Percentiles rank a stretch among this genome's conserved stretches.
These are phyloP conservation scores for Leptoclinus maculatus DNA, from an alignment of 2,797 vertebrate genomes.

Conservation along the genomic window DNA sequence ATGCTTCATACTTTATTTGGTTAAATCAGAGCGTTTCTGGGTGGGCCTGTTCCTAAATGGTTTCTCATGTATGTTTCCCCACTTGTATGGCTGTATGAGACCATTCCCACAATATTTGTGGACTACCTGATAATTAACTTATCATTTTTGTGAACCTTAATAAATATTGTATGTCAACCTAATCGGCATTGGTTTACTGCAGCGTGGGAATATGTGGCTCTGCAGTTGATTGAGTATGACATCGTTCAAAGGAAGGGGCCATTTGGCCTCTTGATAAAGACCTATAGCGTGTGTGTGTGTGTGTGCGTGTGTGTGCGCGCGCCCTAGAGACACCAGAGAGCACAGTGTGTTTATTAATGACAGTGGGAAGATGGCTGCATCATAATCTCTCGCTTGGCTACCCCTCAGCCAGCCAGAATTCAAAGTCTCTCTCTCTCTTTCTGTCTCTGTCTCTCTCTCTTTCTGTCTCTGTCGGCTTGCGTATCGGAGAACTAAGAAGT, in stretches of 20 bases:
- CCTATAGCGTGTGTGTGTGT: too few relatives aligned
- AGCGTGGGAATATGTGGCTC: neutral
- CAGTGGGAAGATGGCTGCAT: constrained; percentile 47
- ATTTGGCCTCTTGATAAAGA: too few relatives aligned
- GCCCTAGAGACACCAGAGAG: neutral
- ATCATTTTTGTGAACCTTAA: constrained; percentile 93
- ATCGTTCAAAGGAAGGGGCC: too few relatives aligned
- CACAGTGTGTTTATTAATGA: constrained; percentile 39
- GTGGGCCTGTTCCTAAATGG: constrained; percentile 84
- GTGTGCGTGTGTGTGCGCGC: neutral
- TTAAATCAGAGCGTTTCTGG: constrained; percentile 81
- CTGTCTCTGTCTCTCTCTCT: constrained; percentile 13
- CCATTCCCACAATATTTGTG: constrained; percentile 94
- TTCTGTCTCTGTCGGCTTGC: neutral
- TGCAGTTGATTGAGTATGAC: too few relatives aligned
- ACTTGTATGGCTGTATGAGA: constrained; percentile 89
- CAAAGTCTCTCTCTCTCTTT: constrained; percentile 1
- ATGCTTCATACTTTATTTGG: constrained; percentile 83
- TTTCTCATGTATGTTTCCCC: constrained; percentile 85
- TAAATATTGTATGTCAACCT: constrained; percentile 91
- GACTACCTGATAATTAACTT: constrained; percentile 93
- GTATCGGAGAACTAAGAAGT: neutral
- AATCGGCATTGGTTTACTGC: constrained; percentile 35
- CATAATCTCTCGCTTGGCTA: constrained; percentile 49
- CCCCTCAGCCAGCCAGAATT: constrained; percentile 43